phyloP scores from a whole-genome alignment of 2,888 invertebrate genomes.

The Chrysolina americana region DNA sequence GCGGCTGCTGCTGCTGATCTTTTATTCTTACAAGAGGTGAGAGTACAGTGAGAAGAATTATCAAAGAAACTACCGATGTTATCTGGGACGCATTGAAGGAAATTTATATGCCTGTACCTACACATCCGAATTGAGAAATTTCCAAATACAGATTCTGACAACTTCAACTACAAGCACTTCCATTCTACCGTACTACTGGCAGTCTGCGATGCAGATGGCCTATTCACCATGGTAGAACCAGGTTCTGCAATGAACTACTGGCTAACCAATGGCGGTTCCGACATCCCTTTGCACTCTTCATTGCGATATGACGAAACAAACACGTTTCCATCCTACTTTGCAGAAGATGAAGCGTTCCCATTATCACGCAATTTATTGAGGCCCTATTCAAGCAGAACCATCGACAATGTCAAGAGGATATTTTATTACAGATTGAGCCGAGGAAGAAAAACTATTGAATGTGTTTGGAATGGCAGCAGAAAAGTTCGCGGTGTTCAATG shows the following conservation, averaged over 20 bases:
- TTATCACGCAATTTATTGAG: constrained; percentile 9
- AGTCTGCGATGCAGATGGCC: constrained; percentile 27
- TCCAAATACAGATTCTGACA: background rate
- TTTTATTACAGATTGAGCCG: constrained; percentile 3
- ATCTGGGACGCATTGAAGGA: constrained; percentile 6
- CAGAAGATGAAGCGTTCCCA: constrained; percentile 6
- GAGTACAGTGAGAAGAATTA: background rate
- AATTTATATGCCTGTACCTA: background rate
- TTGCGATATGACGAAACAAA: constrained; percentile 10
- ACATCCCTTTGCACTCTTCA: background rate
- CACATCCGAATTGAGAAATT: background rate
- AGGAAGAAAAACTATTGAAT: constrained; percentile 16
- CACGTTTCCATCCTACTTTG: background rate
- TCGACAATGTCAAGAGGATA: background rate
- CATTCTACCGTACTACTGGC: constrained; percentile 26
- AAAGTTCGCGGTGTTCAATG: constrained; percentile 1
- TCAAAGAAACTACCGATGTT: background rate
- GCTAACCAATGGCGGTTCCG: no score
- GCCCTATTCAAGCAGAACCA: constrained; percentile 11
- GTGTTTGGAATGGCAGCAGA: constrained; percentile 14
- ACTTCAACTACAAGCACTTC: constrained; percentile 2
- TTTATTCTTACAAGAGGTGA: constrained; percentile 1
- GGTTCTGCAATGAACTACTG: background rate
- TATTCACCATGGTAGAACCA: constrained; percentile 24
- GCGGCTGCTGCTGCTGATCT: background rate